Percentiles rank a stretch among this genome's conserved stretches.
Evolutionary conservation across 2,113 vertebrate species (phyloP).

Genomic region (Raphicerus campestris): DNA sequence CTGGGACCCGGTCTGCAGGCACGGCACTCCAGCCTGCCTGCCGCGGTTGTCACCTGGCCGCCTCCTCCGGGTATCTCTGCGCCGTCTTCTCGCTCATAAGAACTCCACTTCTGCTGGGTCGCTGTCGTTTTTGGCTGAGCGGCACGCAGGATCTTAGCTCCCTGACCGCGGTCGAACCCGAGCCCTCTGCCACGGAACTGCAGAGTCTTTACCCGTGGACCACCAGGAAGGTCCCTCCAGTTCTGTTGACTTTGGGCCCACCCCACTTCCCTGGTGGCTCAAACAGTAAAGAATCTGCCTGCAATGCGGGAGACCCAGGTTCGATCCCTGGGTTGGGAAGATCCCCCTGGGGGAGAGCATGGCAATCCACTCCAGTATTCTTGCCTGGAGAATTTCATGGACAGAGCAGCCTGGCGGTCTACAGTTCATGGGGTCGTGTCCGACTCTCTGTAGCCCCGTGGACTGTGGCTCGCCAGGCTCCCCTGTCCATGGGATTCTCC

Average conservation of each 20-base stretch:
- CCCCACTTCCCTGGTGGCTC: background rate
- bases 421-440: accelerated
- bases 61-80: background rate
- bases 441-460: accelerated
- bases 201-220: background rate
- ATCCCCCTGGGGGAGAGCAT: background rate
- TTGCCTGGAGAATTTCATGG: background rate
- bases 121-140: background rate
- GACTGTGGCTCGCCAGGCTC: background rate
- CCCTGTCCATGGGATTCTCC: background rate
- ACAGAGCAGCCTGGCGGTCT: background rate
- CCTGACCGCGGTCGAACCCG: background rate
- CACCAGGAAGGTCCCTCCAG: background rate
- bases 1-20: accelerated
- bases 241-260: background rate
- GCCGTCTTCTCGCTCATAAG: accelerated
- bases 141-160: background rate
- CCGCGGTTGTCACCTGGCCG: background rate
- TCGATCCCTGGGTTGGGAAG: background rate
- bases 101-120: background rate
- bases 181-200: background rate
- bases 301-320: background rate
- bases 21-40: accelerated
- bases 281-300: background rate
- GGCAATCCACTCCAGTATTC: background rate